These are phyloP conservation scores for Arrhamphus sclerolepis DNA, from an alignment of 2,797 vertebrate species.

Conservation along the genomic window DNA sequence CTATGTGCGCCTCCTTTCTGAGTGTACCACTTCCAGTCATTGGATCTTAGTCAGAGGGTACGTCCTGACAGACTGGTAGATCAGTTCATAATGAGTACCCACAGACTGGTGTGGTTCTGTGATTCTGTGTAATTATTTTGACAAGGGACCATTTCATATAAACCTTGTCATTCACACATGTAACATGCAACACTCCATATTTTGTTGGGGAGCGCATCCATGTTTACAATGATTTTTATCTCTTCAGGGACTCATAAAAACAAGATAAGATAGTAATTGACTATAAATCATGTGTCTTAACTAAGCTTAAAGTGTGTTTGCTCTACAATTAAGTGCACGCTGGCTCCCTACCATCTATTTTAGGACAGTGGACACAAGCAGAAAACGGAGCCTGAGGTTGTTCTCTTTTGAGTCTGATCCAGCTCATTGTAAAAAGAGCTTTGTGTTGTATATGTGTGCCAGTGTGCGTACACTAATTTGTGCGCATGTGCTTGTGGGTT, in stretches of 20 bases:
- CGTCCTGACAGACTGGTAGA: constrained; percentile 32
- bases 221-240: background rate
- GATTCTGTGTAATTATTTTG: background rate
- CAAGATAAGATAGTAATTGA: constrained; percentile 34
- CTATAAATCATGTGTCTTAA: constrained; percentile 16
- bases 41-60: constrained; percentile 29
- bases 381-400: constrained; percentile 49
- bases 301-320: constrained; percentile 26
- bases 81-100: constrained; percentile 7
- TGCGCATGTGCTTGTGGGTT: constrained; percentile 26
- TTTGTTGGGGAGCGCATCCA: too few species aligned
- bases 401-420: constrained; percentile 42
- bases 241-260: constrained; percentile 17
- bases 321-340: constrained; percentile 58
- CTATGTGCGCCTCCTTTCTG: constrained; percentile 44
- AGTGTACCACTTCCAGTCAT: constrained; percentile 40
- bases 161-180: too few species aligned
- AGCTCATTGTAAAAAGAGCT: constrained; percentile 45
- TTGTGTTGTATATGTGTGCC: constrained; percentile 39
- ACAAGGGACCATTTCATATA: too few species aligned
- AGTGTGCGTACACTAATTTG: constrained; percentile 27
- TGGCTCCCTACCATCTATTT: constrained; percentile 45
- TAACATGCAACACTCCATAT: too few species aligned
- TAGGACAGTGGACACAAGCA: constrained; percentile 42
- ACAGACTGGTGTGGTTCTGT: constrained; percentile 12